Evolutionary conservation across 2,113 vertebrate genomes (phyloP).

Genomic region (Callaeas wilsoni): DNA sequence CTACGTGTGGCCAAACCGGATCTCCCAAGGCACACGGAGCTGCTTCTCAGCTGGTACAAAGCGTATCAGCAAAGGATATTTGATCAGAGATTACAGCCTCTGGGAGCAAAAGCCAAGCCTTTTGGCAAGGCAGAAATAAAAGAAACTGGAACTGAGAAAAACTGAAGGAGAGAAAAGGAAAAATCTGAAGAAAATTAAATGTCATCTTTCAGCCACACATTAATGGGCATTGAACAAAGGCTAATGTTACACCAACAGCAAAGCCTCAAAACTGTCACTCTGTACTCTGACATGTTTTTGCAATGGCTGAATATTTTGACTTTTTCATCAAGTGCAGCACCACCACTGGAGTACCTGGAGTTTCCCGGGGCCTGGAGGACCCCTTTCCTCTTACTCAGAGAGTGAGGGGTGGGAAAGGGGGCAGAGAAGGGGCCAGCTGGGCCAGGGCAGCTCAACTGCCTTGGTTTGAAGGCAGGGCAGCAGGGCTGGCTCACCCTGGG

Average conservation of each 20-base stretch:
- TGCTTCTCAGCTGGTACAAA: background rate
- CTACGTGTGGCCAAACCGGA: background rate
- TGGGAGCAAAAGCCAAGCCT: background rate
- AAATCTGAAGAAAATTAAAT: background rate
- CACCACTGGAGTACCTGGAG: background rate
- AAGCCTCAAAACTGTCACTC: background rate
- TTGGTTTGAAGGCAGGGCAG: background rate
- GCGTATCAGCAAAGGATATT: background rate
- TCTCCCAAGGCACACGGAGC: background rate
- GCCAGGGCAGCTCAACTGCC: background rate
- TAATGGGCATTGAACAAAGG: background rate
- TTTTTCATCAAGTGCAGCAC: background rate
- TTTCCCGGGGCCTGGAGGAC: fast-evolving
- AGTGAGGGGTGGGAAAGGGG: background rate
- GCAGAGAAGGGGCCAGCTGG: background rate
- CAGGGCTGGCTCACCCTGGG: background rate
- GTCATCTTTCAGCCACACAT: background rate
- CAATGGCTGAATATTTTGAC: background rate
- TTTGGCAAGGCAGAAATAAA: background rate
- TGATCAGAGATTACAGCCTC: background rate
- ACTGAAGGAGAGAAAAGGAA: background rate
- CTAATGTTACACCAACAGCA: background rate
- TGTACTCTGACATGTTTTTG: background rate
- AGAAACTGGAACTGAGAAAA: background rate
- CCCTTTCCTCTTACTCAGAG: background rate